Evolutionary conservation across 1,140 invertebrate genomes (phyloP), one percentile per base, ranked within the genome.

Genomic region (Caerostris extrusa): DNA sequence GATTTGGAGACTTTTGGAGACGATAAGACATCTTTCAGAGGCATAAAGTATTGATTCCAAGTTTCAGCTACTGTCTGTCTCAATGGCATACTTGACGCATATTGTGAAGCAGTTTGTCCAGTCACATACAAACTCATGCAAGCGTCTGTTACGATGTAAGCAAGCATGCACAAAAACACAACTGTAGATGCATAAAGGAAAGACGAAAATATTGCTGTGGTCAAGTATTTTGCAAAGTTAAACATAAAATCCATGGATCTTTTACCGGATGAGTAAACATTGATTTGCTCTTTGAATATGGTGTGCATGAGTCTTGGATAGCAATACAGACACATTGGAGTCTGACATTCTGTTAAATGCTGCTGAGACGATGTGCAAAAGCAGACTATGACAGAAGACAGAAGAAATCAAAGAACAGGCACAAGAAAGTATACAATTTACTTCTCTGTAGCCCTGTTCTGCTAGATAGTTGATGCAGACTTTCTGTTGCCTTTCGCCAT

Each of bases 231-330:
- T 5, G 57, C 19, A 56, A 10, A 19, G 17, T 12, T 17, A 60
- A 85, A 85, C 56, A 58, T 8, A 10, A 60, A 10, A 6, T 56
- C 17, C 10, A 60, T 5, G 4, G 57, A 10, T n/a, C 19, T 85
- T 85, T 17, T 19, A 12, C 19, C 7, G 3, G 17, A 12, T 10
- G 71, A 3, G 50, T 55, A n/a, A 34, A n/a, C 12, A 7, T 19
- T 7, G 60, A 50, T 55, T 61, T 17, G 12, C 50, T 88, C 50
- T 7, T 88, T 61, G 60, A 88, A 88, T 7, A 88, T 14, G 6
- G 61, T 88, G 10, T 88, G 50, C 86, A 88, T 61, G n/a, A 88
- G 86, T 53, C 61, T 50, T 17, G 86, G 86, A 7, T 64, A 88
- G 8, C 86, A 88, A 7, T 88, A 88, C 5, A 88, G 50, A n/a